A percentile compares a stretch with the other conserved stretches of the same genome.
Conservation (phyloP, 2,113 vertebrate species). For the Stigmatopora argus region DNA sequence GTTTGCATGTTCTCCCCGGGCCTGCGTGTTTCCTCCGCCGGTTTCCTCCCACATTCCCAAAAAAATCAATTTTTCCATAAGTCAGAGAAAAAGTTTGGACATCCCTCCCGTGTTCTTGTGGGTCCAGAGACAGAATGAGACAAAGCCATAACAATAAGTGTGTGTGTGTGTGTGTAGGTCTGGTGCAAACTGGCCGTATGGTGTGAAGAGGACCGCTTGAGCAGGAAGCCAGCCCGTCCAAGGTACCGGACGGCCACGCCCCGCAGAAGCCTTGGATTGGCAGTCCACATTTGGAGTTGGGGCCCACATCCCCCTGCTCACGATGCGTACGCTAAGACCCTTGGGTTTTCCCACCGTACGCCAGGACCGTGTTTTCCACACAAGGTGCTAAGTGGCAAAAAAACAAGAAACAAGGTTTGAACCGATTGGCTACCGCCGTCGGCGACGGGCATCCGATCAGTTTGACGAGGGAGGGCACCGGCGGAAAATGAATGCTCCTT, state of each 20-base stretch:
- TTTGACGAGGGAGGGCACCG: no score
- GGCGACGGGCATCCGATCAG: no score
- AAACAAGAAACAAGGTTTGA: no score
- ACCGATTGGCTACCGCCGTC: no score
- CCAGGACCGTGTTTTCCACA: no score
- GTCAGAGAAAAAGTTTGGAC: background rate
- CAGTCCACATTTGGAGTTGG: background rate
- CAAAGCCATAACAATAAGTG: background rate
- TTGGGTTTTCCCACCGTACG: no score
- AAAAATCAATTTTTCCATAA: background rate
- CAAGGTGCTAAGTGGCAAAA: no score
- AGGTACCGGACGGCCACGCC: background rate
- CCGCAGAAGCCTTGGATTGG: background rate
- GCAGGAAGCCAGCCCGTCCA: slow-evolving; percentile 25
- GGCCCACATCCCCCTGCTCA: background rate
- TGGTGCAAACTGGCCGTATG: slow-evolving; percentile 57
- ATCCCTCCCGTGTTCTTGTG: slow-evolving; percentile 5
- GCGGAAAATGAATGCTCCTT: no score
- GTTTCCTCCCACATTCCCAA: no score
- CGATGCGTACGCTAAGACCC: background rate
- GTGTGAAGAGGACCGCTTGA: slow-evolving; percentile 39
- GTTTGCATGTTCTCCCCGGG: no score
- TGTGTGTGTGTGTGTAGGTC: slow-evolving; percentile 44
- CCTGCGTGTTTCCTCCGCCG: no score
- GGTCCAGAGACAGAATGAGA: no score